Evolutionary conservation across 1,140 invertebrate genomes (phyloP), one percentile per base, ranked within the genome.

Genomic region (Mactra quadrangularis): DNA sequence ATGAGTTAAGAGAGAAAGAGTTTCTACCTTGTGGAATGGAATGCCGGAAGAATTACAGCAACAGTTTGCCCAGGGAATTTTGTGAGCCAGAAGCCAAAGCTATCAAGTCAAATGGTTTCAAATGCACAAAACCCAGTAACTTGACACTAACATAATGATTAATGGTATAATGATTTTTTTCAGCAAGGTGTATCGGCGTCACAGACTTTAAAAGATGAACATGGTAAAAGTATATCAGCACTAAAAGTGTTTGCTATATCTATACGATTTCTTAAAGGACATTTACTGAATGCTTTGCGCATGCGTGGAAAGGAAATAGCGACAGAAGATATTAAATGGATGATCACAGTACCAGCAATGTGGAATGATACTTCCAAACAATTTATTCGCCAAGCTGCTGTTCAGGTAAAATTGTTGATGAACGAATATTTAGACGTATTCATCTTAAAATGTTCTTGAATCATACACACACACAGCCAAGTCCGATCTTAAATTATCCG

Each of bases 331-430:
- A 83, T 90, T 9, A 81, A 85, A n/a, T 91, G 90, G 90, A 87
- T 91, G 29, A 66, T 91, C 0, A 91, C 90, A 0, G 89, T 91
- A 13, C 90, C 90, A 7, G 89, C 90, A 27, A 90, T 90, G 47
- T 91, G 90, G 89, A 88, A 88, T 50, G 89, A 91, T 55, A 85
- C 85, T n/a, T 86, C 89, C 55, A 91, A 91, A 79, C 90, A 91
- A 84, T 91, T 91, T 77, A 91, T 91, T 85, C 72, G 88, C 52
- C 87, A 90, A 53, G 89, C 90, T 11, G 89, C 89, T 0, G 78
- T 83, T 70, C 86, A 87, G 84, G 89, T 91, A 72, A 55, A 70
- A n/a, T n/a, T n/a, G n/a, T n/a, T n/a, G n/a, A n/a, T 22, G 19
- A 27, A 53, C 52, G 47, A 19, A 29, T 33, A 68, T 19, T n/a